Conservation (phyloP, 2,888 invertebrate genomes). For the Drosophila mimetica region DNA sequence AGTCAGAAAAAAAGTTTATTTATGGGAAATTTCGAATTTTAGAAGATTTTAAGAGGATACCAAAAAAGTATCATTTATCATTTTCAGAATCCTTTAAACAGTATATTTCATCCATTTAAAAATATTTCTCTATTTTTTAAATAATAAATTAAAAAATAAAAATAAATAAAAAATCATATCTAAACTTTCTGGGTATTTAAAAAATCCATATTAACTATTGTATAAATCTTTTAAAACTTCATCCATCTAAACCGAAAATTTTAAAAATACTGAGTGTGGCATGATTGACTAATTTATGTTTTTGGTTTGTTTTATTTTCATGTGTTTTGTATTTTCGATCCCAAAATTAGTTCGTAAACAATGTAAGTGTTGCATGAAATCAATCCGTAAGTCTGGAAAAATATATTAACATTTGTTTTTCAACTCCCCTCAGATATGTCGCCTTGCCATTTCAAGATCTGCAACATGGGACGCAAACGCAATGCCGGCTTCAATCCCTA, state of each 20-base stretch:
- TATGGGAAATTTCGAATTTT: not conserved
- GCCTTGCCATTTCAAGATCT: slow-evolving; percentile 89
- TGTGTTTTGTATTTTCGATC: slow-evolving; percentile 36
- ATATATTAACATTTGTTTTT: not conserved
- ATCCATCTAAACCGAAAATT: too few relatives aligned
- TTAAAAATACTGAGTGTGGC: slow-evolving; percentile 33
- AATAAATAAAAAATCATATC: too few relatives aligned
- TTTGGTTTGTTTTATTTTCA: slow-evolving; percentile 39
- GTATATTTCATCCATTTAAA: not conserved
- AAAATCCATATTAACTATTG: too few relatives aligned
- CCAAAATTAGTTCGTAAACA: slow-evolving; percentile 71
- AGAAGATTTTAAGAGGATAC: too few relatives aligned
- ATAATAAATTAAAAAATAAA: too few relatives aligned
- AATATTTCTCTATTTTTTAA: not conserved
- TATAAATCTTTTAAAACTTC: too few relatives aligned
- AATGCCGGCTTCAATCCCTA: slow-evolving; percentile 68
- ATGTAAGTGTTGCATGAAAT: slow-evolving; percentile 78
- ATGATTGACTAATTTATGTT: slow-evolving; percentile 43
- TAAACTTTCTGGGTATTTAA: too few relatives aligned
- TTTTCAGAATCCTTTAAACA: not conserved
- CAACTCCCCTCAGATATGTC: slow-evolving; percentile 86
- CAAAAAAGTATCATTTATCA: not conserved
- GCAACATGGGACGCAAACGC: slow-evolving; percentile 88
- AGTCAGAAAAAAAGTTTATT: not conserved
- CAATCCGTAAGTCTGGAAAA: not conserved